Evolutionary conservation across 2,888 invertebrate genomes (phyloP), one percentile per base, ranked within the genome.

Genomic region (Ormyrus pomaceus): DNA sequence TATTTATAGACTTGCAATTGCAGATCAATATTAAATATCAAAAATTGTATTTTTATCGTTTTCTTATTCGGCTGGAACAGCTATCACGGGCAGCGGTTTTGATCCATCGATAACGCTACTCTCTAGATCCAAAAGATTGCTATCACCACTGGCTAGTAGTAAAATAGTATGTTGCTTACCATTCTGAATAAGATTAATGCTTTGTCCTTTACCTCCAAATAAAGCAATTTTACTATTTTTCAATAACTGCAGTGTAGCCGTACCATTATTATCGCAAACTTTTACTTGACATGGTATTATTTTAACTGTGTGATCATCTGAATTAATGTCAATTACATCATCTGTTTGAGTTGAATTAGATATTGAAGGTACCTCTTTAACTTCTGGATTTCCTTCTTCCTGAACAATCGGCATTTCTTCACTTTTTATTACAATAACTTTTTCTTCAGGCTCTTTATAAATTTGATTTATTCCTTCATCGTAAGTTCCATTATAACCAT

Each of bases 141-240:
- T 84, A 74, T 86, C 82, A 61, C 86, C 84, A 53, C 85, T 86
- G 13, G 87, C 83, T 55, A 90, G 77, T 48, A 90, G 82, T 51
- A 89, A 84, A 80, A 90, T 88, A 13, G 88, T 84, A 65, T 83
- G 87, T 51, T 89, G 87, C 62, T 87, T 88, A 50, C 86, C 88
- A 78, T 84, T 85, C 80, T 87, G 86, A 6, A 87, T 82, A 48
- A 88, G 71, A 82, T 87, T 88, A 13, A 89, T 82, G 56, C 85
- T 84, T 75, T 87, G 87, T 19, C 86, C 74, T 9, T 86, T 83
- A 70, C 86, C 87, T 58, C 86, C 87, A 34, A 88, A 72, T 5
- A 87, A 72, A 34, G 85, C 84, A 53, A 88, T 82, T 73, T 86
- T 86, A 11, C 82, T 82, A 65, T 84, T 83, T 59, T 85, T 85